Evolutionary conservation across 2,113 vertebrate species (phyloP), one percentile per base, ranked within the genome.

Genomic region (Bufo bufo): DNA sequence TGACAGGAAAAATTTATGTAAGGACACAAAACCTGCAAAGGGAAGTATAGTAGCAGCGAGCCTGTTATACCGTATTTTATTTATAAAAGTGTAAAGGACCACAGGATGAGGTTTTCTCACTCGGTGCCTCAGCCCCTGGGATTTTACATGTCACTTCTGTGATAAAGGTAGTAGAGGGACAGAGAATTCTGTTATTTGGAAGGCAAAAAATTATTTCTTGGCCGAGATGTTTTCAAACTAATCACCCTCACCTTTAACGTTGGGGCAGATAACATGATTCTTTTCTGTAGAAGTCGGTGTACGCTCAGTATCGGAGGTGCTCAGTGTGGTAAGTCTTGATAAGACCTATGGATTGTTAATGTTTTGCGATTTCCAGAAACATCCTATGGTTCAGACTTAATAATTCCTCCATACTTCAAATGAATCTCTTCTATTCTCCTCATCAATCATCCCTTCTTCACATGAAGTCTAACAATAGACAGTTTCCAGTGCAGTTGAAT

Each of bases 371-470:
- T 86, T 86, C 75, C 49, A 79, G 85, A 78, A 86, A 66, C 75
- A 65, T 79, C 75, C 59, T 65, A 86, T 86, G 79, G 85, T 63
- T 77, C 47, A 52, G 59, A 6, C 75, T 54, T 23, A 59, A 65
- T 65, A 65, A 85, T 86, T 65, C n/a, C 75, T 86, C 47, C 14
- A 45, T 61, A 86, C 85, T 79, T 86, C 47, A 66, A 52, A 79
- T 80, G 47, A 80, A 87, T 80, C 61, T 80, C 66, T 80, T 87
- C 77, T 66, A 49, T 16, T 13, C 50, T 65, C 47, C 47, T 71
- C 85, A 87, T 87, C 77, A 69, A 87, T 87, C 85, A 87, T 80
- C 66, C 49, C 50, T 13, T 71, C 50, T 77, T 79, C 77, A 56
- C 77, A 58, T 56, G 61, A 71, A 80, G 77, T 80, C 49, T 80